phyloP scores from a whole-genome alignment of 2,888 invertebrate species.

The Tigriopus californicus region DNA sequence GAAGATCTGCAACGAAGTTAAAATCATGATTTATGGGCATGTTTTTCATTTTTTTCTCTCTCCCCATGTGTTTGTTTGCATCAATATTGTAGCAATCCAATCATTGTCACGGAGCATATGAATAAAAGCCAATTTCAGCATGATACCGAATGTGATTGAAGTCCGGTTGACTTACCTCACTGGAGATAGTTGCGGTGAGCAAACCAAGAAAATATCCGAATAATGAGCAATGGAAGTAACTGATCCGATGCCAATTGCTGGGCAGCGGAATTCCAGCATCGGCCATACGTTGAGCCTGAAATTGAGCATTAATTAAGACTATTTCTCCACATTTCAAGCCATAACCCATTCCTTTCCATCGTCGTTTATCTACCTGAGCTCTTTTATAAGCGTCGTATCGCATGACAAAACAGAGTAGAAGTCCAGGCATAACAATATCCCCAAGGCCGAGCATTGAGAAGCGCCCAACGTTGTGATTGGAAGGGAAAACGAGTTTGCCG shows the following conservation, averaged over 20 bases:
- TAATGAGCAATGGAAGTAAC: constrained; percentile 95
- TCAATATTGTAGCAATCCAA: neutral
- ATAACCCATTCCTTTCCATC: constrained; percentile 34
- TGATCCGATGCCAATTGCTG: constrained; percentile 25
- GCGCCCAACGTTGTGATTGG: constrained; percentile 85
- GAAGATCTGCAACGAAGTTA: constrained; percentile 40
- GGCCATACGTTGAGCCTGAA: neutral
- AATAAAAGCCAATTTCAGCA: neutral
- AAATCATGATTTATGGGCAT: neutral
- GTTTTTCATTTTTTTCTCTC: neutral
- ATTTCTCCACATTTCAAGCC: constrained; percentile 36
- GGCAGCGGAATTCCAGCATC: constrained; percentile 10
- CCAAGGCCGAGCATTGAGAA: constrained; percentile 79
- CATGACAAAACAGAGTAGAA: constrained; percentile 82
- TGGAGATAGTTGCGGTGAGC: constrained; percentile 88
- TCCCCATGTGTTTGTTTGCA: no score
- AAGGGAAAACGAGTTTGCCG: constrained; percentile 90
- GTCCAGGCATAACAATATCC: constrained; percentile 67
- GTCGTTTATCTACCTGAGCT: constrained; percentile 39
- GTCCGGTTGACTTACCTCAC: constrained; percentile 37
- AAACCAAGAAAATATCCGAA: constrained; percentile 92
- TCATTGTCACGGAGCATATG: neutral
- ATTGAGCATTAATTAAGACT: constrained; percentile 24
- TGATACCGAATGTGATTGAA: neutral
- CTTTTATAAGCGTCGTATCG: constrained; percentile 96